Evolutionary conservation across 1,140 invertebrate species (phyloP).

Genomic region (Hyphantria cunea): DNA sequence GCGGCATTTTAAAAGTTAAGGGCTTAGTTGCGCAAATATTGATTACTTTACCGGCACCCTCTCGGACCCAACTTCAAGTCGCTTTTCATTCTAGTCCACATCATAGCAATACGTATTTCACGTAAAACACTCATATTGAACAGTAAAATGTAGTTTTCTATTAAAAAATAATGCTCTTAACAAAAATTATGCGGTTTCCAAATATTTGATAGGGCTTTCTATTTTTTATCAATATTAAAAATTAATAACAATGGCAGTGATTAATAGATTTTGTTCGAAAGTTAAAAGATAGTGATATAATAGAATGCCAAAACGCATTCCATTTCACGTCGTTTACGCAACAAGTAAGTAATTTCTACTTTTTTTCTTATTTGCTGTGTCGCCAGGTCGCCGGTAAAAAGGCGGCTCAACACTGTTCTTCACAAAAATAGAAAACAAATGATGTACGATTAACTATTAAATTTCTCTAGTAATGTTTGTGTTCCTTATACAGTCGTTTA

Average conservation of each 20-base stretch:
- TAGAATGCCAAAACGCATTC: slow-evolving; percentile 78
- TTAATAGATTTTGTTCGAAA: slow-evolving; percentile 30
- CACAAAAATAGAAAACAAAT: too few species aligned
- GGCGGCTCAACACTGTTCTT: too few species aligned
- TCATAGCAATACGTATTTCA: slow-evolving; percentile 21
- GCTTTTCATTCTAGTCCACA: slow-evolving; percentile 23
- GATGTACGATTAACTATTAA: too few species aligned
- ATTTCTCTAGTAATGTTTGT: too few species aligned
- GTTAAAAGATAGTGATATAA: slow-evolving; percentile 53
- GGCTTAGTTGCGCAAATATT: slow-evolving; percentile 40
- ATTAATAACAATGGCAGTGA: background rate
- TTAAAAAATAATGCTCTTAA: background rate
- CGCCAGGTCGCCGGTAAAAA: too few species aligned
- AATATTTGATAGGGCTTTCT: slow-evolving; percentile 25
- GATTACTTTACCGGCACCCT: slow-evolving; percentile 32
- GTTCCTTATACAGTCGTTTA: too few species aligned
- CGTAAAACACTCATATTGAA: slow-evolving; percentile 8
- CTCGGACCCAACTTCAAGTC: slow-evolving; percentile 18
- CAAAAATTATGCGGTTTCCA: background rate
- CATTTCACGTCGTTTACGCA: slow-evolving; percentile 79
- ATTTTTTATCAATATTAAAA: background rate
- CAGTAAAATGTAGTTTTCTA: slow-evolving; percentile 8
- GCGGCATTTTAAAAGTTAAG: slow-evolving; percentile 16
- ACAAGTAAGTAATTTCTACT: slow-evolving; percentile 72
- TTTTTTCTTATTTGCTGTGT: background rate